Conservation (phyloP, 2,888 invertebrate genomes). For the Xanthorhoe designata region DNA sequence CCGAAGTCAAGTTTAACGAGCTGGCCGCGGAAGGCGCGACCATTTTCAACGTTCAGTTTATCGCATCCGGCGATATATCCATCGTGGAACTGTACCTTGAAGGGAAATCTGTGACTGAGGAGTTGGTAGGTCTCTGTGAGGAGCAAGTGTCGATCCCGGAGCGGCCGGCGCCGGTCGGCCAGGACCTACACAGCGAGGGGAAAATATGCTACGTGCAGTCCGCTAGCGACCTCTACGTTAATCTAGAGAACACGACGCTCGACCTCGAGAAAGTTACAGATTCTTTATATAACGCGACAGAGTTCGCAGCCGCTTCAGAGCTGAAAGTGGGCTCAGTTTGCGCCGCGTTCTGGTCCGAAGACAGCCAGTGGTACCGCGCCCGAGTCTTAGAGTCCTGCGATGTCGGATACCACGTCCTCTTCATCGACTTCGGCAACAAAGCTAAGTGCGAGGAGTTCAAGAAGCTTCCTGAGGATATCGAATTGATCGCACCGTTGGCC, state of each 20-base stretch:
- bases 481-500: conserved; percentile 85
- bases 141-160: conserved; percentile 60
- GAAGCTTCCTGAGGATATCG: conserved; percentile 86
- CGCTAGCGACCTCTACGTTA: conserved; percentile 90
- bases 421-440: conserved; percentile 90
- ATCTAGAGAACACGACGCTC: conserved; percentile 83
- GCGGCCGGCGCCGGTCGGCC: conserved; percentile 74
- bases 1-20: conserved; percentile 88
- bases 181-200: conserved; percentile 81
- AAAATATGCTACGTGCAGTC: conserved; percentile 89
- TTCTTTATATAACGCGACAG: conserved; percentile 79
- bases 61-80: conserved; percentile 88
- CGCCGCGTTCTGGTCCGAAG: conserved; percentile 88
- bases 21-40: conserved; percentile 89
- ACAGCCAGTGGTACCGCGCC: conserved; percentile 89
- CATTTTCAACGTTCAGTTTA: conserved; percentile 88
- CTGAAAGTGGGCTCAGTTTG: conserved; percentile 86
- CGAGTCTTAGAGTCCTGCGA: conserved; percentile 86
- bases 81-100: conserved; percentile 87
- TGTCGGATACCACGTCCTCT: conserved; percentile 85
- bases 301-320: conserved; percentile 80
- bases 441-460: conserved; percentile 86
- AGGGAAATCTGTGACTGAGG: conserved; percentile 87
- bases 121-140: conserved; percentile 84
- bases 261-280: conserved; percentile 87